Evolutionary conservation across 2,113 vertebrate species (phyloP).

Genomic region (Xiphophorus hellerii): DNA sequence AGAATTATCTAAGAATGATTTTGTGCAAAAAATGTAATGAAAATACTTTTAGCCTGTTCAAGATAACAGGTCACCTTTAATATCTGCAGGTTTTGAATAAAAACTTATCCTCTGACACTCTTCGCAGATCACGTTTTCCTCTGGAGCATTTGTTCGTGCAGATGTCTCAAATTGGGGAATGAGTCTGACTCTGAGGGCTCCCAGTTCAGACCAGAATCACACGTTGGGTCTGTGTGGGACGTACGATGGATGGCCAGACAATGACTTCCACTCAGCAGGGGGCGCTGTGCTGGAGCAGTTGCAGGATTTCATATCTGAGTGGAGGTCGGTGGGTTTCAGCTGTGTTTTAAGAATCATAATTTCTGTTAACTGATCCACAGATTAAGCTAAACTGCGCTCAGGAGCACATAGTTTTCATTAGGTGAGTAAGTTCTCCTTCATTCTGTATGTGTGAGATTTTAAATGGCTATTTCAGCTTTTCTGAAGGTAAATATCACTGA

Average conservation of each 20-base stretch:
- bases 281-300: slow-evolving; percentile 62
- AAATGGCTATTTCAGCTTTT: neutral
- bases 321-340: slow-evolving; percentile 82
- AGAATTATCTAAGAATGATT: too few species aligned
- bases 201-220: slow-evolving; percentile 82
- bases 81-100: too few species aligned
- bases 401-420: neutral
- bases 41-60: too few species aligned
- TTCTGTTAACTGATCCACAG: neutral
- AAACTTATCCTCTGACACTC: neutral
- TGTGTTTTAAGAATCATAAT: neutral
- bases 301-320: slow-evolving; percentile 83
- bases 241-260: slow-evolving; percentile 84
- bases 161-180: slow-evolving; percentile 91
- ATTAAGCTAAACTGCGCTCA: neutral
- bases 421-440: neutral
- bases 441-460: neutral
- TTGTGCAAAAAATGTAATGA: too few species aligned
- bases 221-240: slow-evolving; percentile 90
- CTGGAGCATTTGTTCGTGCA: slow-evolving; percentile 88
- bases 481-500: neutral
- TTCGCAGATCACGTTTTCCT: slow-evolving; percentile 86
- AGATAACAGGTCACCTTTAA: too few species aligned
- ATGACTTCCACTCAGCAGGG: slow-evolving; percentile 85
- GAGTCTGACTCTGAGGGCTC: slow-evolving; percentile 87